Conservation (phyloP, 2,797 vertebrate species). For the Schizopygopsis pylzovi region DNA sequence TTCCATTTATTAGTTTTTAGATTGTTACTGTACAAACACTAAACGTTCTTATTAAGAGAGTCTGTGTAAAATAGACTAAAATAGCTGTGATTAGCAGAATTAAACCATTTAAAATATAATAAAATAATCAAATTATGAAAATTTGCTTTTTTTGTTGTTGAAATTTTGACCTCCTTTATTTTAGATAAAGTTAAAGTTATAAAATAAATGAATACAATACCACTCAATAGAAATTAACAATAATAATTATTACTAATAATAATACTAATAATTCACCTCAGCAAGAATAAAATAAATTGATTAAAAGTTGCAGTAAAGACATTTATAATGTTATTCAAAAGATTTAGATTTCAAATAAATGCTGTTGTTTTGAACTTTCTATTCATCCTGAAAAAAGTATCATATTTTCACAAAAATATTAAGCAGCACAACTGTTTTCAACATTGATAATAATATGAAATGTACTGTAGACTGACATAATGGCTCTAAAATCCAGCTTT, state of each 20-base stretch:
- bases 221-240: background rate
- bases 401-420: too few relatives aligned
- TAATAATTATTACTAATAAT: too few relatives aligned
- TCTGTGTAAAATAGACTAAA: background rate
- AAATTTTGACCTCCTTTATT: background rate
- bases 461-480: too few relatives aligned
- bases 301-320: background rate
- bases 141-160: background rate
- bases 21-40: background rate
- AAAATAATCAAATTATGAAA: background rate
- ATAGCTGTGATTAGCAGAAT: background rate
- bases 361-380: too few relatives aligned
- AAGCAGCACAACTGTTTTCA: too few relatives aligned
- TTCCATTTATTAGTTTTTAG: background rate
- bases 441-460: too few relatives aligned
- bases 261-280: background rate
- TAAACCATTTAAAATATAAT: background rate
- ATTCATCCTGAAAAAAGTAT: too few relatives aligned
- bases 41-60: background rate
- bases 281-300: background rate
- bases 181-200: background rate
- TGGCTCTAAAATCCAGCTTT: too few relatives aligned
- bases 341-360: background rate
- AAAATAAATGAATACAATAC: background rate
- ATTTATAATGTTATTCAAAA: background rate